These are phyloP conservation scores for Caenorhabditis becei DNA, from an alignment of 2,888 invertebrate species.

Conservation along the genomic window DNA sequence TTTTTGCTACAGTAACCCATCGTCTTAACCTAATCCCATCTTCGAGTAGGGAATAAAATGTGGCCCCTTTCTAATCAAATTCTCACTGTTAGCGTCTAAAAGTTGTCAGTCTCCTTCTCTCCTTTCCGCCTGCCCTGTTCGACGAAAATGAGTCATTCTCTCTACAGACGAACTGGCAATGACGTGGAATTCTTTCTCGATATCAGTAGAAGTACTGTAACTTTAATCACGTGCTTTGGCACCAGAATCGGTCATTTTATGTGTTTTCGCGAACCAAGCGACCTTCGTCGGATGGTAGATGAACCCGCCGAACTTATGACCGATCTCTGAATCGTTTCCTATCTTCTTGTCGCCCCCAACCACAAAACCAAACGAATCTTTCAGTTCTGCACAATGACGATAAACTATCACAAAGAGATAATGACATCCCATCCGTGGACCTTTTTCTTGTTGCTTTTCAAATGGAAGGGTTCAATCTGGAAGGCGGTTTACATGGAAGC, in stretches of 20 bases:
- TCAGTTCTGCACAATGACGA: slow-evolving; percentile 61
- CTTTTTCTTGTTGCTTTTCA: slow-evolving; percentile 66
- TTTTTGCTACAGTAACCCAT: slow-evolving; percentile 25
- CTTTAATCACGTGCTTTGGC: slow-evolving; percentile 35
- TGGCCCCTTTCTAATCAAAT: slow-evolving; percentile 37
- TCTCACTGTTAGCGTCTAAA: background rate
- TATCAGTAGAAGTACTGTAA: slow-evolving; percentile 14
- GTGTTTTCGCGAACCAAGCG: slow-evolving; percentile 23
- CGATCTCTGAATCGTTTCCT: slow-evolving; percentile 42
- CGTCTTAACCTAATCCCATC: slow-evolving; percentile 36
- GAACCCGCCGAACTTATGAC: slow-evolving; percentile 43
- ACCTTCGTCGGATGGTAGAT: slow-evolving; percentile 39
- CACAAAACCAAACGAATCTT: background rate
- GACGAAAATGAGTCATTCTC: slow-evolving; percentile 43
- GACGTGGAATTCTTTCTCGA: slow-evolving; percentile 25
- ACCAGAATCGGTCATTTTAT: slow-evolving; percentile 50
- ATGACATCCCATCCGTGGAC: slow-evolving; percentile 69
- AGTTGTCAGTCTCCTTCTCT: background rate
- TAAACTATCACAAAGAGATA: slow-evolving; percentile 70
- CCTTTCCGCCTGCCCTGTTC: slow-evolving; percentile 9
- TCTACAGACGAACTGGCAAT: background rate
- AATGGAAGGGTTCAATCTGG: slow-evolving; percentile 73
- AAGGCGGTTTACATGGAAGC: slow-evolving; percentile 71
- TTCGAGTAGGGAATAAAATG: slow-evolving; percentile 31
- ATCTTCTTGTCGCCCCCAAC: background rate